These are phyloP conservation scores for Hemiprocne comata DNA, from an alignment of 2,113 vertebrate species.

Conservation along the genomic window DNA sequence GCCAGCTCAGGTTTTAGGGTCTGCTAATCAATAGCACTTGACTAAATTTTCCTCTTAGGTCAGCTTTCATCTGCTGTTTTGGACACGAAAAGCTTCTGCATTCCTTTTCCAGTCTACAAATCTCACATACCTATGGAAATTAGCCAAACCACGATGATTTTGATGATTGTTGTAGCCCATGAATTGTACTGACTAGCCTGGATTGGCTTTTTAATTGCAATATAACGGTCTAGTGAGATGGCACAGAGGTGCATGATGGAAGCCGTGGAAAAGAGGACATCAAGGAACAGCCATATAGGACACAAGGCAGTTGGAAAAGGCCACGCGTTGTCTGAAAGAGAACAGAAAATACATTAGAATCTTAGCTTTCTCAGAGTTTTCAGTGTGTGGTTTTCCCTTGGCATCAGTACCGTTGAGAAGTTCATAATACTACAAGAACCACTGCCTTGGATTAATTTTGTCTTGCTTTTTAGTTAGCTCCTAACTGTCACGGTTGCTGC, in stretches of 20 bases:
- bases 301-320: constrained; percentile 90
- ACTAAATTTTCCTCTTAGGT: neutral
- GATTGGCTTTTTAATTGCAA: constrained; percentile 98
- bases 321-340: constrained; percentile 90
- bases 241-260: constrained; percentile 99
- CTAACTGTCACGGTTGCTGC: neutral
- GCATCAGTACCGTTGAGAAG: neutral
- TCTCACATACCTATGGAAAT: constrained; percentile 92
- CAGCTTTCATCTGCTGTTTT: neutral
- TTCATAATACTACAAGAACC: neutral
- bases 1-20: neutral
- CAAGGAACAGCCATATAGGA: constrained; percentile 96
- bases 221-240: constrained; percentile 96
- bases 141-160: constrained; percentile 94
- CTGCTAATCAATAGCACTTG: neutral
- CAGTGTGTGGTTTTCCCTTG: neutral
- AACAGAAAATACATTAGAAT: constrained; percentile 45
- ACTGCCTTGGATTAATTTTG: neutral
- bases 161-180: constrained; percentile 88
- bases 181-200: constrained; percentile 97
- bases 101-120: neutral
- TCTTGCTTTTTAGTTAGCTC: neutral
- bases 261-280: constrained; percentile 96
- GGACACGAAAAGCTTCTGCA: neutral
- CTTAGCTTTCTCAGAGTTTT: neutral